phyloP scores from a whole-genome alignment of 2,888 invertebrate species.

The Scaptomyza cyrtandrae region DNA sequence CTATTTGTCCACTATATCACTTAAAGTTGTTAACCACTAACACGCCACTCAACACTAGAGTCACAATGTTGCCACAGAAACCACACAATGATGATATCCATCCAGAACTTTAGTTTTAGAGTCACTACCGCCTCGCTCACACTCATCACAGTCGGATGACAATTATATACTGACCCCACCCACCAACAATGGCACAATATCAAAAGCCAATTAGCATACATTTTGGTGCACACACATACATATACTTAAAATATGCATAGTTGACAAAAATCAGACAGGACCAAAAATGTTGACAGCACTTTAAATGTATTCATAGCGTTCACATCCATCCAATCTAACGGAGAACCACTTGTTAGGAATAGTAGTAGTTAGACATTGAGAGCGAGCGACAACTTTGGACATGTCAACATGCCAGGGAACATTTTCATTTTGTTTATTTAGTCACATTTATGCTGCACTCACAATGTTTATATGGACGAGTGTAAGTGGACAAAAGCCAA shows the following conservation, averaged over 20 bases:
- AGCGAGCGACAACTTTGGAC: conserved; percentile 28
- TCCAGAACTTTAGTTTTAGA: conserved; percentile 44
- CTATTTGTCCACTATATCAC: conserved; percentile 27
- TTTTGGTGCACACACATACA: conserved; percentile 48
- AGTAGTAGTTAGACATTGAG: conserved; percentile 7
- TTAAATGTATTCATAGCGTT: conserved; percentile 71
- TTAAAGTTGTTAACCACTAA: conserved; percentile 39
- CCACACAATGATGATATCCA: conserved; percentile 48
- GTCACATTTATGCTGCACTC: conserved; percentile 58
- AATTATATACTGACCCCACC: conserved; percentile 13
- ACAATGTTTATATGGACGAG: conserved; percentile 32
- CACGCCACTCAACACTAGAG: conserved; percentile 30
- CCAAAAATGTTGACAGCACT: conserved; percentile 71
- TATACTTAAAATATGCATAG: background rate
- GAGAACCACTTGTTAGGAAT: conserved; percentile 7
- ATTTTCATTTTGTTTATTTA: conserved; percentile 73
- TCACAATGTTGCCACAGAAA: conserved; percentile 39
- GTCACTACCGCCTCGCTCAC: conserved; percentile 40
- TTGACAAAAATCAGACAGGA: conserved; percentile 70
- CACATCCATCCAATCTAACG: conserved; percentile 3
- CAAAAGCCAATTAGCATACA: conserved; percentile 80
- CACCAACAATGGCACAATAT: conserved; percentile 57
- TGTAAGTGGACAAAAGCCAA: conserved; percentile 69
- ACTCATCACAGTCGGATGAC: conserved; percentile 30
- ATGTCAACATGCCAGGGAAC: conserved; percentile 66